These are phyloP conservation scores for Bubo scandiacus DNA, from an alignment of 2,113 vertebrate species.

Conservation along the genomic window DNA sequence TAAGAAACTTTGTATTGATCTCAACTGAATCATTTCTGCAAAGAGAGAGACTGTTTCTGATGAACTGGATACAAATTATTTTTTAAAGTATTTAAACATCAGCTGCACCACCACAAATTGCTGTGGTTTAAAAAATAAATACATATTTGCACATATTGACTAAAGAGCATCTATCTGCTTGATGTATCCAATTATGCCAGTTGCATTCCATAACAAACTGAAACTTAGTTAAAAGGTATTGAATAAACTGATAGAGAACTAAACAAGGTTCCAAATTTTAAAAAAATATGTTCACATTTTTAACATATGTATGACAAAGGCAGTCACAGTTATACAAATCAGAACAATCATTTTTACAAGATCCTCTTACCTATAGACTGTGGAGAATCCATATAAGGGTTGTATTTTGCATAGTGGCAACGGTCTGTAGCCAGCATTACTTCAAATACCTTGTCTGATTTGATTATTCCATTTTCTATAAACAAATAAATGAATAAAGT, in stretches of 20 bases:
- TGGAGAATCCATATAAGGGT: conserved; percentile 98
- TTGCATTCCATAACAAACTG: background rate
- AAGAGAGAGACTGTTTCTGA: background rate
- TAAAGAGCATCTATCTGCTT: background rate
- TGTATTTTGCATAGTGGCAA: conserved; percentile 93
- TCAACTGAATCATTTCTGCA: background rate
- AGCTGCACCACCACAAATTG: background rate
- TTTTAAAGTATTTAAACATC: background rate
- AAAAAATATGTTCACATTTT: background rate
- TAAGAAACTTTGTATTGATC: background rate
- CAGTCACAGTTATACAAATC: background rate
- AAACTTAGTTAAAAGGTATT: background rate
- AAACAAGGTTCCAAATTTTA: background rate
- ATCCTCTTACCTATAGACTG: conserved; percentile 93
- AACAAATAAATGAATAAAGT: conserved; percentile 13
- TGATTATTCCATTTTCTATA: conserved; percentile 98
- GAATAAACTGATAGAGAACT: background rate
- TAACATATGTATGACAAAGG: background rate
- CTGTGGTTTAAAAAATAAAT: background rate
- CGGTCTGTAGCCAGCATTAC: conserved; percentile 97
- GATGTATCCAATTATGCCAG: background rate
- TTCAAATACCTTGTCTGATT: conserved; percentile 97
- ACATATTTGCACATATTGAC: background rate
- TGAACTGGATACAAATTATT: background rate
- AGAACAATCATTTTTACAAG: background rate